These are phyloP conservation scores for Atta colombica DNA, from an alignment of 1,140 invertebrate genomes.

Conservation along the genomic window DNA sequence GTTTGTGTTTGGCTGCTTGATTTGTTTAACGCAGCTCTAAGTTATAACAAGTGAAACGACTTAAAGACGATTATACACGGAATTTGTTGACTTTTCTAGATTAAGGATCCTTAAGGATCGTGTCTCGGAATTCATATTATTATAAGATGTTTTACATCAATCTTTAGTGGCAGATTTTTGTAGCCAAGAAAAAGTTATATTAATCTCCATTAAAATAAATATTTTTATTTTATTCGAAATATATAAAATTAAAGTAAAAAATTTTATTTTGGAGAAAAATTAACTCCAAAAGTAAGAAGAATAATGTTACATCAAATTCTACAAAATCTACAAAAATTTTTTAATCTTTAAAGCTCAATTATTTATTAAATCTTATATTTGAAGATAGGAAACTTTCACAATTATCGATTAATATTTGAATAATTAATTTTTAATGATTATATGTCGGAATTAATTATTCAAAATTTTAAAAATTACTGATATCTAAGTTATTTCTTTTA, in stretches of 20 bases:
- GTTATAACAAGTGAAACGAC: conserved; percentile 64
- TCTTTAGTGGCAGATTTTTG: conserved; percentile 2
- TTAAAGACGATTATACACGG: conserved; percentile 65
- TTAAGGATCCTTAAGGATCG: conserved; percentile 65
- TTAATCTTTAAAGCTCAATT: background rate
- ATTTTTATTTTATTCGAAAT: background rate
- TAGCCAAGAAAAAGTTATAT: background rate
- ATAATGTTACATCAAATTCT: background rate
- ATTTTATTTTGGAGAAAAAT: background rate
- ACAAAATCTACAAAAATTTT: background rate
- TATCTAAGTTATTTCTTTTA: background rate
- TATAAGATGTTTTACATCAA: conserved; percentile 9
- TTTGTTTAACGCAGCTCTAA: conserved; percentile 64
- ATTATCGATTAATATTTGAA: background rate
- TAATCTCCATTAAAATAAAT: background rate
- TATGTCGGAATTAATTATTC: conserved; percentile 9
- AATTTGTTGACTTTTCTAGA: conserved; percentile 47
- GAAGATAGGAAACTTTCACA: background rate
- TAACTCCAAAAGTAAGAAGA: background rate
- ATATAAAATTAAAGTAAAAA: background rate
- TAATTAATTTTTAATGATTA: conserved; percentile 29
- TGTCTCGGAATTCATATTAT: conserved; percentile 28
- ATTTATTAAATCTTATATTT: background rate
- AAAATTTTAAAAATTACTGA: background rate
- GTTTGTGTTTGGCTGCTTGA: conserved; percentile 52